Evolutionary conservation across 2,797 vertebrate genomes (phyloP).

Genomic region (Anisognathus igniventris): DNA sequence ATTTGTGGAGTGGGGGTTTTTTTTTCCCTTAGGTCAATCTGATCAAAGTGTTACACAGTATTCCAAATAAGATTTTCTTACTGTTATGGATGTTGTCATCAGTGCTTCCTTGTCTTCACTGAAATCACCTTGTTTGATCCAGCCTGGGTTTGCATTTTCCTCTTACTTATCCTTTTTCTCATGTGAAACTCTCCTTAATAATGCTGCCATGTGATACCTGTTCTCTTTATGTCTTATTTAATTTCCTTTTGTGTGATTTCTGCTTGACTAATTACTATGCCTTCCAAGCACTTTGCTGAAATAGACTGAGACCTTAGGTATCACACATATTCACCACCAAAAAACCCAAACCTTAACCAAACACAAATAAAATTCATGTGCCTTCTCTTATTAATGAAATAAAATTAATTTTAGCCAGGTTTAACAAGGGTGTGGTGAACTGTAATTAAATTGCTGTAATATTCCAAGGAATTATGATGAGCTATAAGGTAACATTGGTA

Average conservation of each 20-base stretch:
- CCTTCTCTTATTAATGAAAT: not conserved
- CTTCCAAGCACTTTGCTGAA: not conserved
- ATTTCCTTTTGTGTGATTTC: not conserved
- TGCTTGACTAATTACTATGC: not conserved
- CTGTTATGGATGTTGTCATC: fast-evolving
- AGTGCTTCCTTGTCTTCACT: not conserved
- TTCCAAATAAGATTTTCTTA: not conserved
- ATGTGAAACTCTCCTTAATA: not conserved
- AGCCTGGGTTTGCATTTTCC: not conserved
- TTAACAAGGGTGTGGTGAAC: not conserved
- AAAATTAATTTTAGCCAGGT: not conserved
- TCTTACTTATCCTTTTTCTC: not conserved
- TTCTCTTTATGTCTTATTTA: not conserved
- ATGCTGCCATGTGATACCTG: not conserved
- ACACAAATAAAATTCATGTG: not conserved
- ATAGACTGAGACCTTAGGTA: not conserved
- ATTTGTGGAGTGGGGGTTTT: not conserved
- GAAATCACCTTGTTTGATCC: not conserved
- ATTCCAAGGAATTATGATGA: not conserved
- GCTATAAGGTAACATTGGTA: not conserved
- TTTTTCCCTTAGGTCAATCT: not conserved
- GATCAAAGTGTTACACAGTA: not conserved
- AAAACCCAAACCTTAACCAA: fast-evolving
- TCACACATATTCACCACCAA: not conserved
- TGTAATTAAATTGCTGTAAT: not conserved